These are phyloP conservation scores for Germaria angustata DNA, from an alignment of 2,888 invertebrate species.

Conservation along the genomic window DNA sequence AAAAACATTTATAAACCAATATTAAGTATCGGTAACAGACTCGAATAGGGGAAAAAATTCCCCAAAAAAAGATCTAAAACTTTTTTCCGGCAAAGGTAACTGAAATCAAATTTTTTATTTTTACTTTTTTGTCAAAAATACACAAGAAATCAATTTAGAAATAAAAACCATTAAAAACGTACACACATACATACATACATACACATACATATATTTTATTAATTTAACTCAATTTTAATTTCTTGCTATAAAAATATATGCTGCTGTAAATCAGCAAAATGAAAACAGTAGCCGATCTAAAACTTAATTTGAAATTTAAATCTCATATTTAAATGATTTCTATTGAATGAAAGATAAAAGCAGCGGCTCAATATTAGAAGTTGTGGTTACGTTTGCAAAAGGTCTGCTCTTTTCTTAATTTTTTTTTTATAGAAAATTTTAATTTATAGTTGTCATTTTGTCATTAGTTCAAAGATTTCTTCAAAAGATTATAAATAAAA, in stretches of 20 bases:
- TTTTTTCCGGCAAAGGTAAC: constrained; percentile 12
- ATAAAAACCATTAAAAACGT: constrained; percentile 50
- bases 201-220: constrained; percentile 50
- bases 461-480: constrained; percentile 62
- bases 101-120: constrained; percentile 4
- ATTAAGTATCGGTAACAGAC: constrained; percentile 23
- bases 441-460: constrained; percentile 57
- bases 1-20: constrained; percentile 60
- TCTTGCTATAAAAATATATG: neutral
- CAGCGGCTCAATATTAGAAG: constrained; percentile 14
- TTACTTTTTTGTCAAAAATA: constrained; percentile 11
- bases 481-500: constrained; percentile 56
- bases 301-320: constrained; percentile 73
- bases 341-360: neutral
- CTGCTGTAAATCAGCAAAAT: neutral
- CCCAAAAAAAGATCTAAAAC: neutral
- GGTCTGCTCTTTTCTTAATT: neutral
- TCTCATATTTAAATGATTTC: constrained; percentile 76
- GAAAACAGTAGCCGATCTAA: constrained; percentile 55
- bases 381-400: neutral
- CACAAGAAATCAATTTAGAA: constrained; percentile 63
- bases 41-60: neutral
- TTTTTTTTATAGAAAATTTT: constrained; percentile 47
- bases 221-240: constrained; percentile 49
- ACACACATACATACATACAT: constrained; percentile 37